Evolutionary conservation across 2,797 vertebrate species (phyloP).

Genomic region (Danio kyathit): DNA sequence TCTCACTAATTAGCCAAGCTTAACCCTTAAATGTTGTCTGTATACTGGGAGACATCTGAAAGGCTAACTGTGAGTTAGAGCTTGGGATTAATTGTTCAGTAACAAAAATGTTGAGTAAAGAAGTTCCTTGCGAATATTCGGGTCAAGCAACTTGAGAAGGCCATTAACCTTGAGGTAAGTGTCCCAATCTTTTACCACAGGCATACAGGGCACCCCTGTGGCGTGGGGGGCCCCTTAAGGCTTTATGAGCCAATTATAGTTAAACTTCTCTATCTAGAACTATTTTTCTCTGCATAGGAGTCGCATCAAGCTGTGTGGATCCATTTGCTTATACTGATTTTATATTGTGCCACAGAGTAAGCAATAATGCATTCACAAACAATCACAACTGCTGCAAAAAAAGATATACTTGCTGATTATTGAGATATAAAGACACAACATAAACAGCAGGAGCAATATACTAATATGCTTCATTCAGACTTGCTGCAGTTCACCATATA

Average conservation of each 20-base stretch:
- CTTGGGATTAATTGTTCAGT: not conserved
- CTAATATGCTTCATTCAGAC: not conserved
- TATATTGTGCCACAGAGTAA: not conserved
- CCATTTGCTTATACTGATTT: not conserved
- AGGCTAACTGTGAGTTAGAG: not conserved
- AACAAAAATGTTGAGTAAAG: not conserved
- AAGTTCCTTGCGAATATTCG: not conserved
- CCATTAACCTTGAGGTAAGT: slow-evolving; percentile 10
- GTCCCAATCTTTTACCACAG: slow-evolving; percentile 24
- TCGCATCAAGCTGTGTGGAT: not conserved
- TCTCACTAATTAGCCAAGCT: slow-evolving; percentile 30
- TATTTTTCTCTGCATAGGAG: not conserved
- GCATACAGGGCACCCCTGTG: not conserved
- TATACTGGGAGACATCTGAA: not conserved
- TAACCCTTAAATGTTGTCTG: slow-evolving; percentile 32
- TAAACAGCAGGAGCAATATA: not conserved
- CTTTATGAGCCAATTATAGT: slow-evolving; percentile 24
- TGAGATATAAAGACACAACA: not conserved
- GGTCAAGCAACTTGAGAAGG: not conserved
- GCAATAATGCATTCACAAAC: not conserved
- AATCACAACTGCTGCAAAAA: not conserved
- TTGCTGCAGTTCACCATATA: not conserved
- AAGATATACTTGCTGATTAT: not conserved
- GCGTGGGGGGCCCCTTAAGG: not conserved
- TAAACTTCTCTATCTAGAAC: not conserved